Base-by-base conservation (phyloP, 2,797 vertebrate genomes). In the Gymnopithys bicolor region DNA sequence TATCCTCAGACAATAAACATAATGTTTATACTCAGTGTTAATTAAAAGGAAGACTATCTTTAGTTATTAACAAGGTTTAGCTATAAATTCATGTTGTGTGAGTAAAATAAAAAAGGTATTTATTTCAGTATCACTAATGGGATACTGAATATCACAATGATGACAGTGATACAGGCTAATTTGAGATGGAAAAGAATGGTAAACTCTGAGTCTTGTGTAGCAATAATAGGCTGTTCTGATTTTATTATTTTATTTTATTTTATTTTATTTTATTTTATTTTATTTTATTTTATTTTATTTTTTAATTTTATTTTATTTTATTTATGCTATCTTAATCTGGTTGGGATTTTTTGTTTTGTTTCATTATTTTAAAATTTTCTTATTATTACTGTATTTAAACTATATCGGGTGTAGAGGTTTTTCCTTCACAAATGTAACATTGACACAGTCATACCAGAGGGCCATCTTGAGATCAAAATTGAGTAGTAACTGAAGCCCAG, bases 11-110 rank as follows among this genome's bases (percentile, higher is more conserved):
- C 59, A 87, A 71, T 90, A 25, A 93, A 77, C 7, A 21, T 60
- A 87, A 78, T 83, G 32, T 89, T 97, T 94, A 81, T 87, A 81
- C 39, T 92, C 62, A 88, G 43, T 37, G 39, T 92, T 66, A 85
- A 75, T 32, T 91, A 96, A 94, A 62, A 93, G 75, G 66, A 91
- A 94, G 89, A 70, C 94, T 84, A 87, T 73, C 25, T 94, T 96
- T 75, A 63, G 23, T 68, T 95, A 84, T 84, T 92, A 81, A 25
- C 24, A 43, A 35, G 15, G 5, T 71, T 86, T 84, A 63, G 49
- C 35, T 63, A 90, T 53, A 81, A 87, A 96, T 45, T 86, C 15
- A 7, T 74, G 39, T 32, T 82, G n/a, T 48, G 43, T 2, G 2
- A 43, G 27, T 28, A 82, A 78, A 87, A 84, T 48, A 60, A 51